phyloP scores from a whole-genome alignment of 1,140 invertebrate species.

The Stratiolaelaps scimitus region DNA sequence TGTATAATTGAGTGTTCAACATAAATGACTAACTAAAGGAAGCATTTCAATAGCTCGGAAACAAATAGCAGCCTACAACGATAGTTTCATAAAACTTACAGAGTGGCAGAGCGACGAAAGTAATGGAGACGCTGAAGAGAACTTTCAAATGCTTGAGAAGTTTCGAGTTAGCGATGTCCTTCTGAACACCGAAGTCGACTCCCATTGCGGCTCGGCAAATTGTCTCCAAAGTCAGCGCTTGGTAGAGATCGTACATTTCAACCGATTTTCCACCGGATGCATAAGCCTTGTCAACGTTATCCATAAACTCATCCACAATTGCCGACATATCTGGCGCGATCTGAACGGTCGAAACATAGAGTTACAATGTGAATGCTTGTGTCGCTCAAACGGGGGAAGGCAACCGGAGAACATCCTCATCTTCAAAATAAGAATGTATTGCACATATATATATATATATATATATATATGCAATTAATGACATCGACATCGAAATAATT shows the following conservation, averaged over 20 bases:
- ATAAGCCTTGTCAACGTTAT: background rate
- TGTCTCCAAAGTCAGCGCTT: slow-evolving; percentile 45
- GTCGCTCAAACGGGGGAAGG: too few species aligned
- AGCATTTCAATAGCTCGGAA: too few species aligned
- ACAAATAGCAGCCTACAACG: too few species aligned
- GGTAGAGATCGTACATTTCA: slow-evolving; percentile 40
- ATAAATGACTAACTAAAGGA: too few species aligned
- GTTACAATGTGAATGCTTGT: background rate
- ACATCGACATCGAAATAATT: background rate
- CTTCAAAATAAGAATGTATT: too few species aligned
- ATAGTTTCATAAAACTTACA: background rate
- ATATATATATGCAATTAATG: background rate
- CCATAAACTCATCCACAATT: background rate
- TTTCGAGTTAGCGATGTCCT: slow-evolving; percentile 36
- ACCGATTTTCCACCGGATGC: too few species aligned
- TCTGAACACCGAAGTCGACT: slow-evolving; percentile 42
- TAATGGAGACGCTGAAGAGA: background rate
- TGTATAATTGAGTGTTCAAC: too few species aligned
- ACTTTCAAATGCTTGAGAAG: background rate
- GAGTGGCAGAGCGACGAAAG: background rate
- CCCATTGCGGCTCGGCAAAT: slow-evolving; percentile 46
- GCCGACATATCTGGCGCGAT: background rate
- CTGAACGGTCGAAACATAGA: background rate
- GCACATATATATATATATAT: background rate
- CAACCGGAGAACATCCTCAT: too few species aligned